A percentile compares a stretch with the other conserved stretches of the same genome.
phyloP scores from a whole-genome alignment of 2,888 invertebrate species.

The Aleiodes leptofemur region DNA sequence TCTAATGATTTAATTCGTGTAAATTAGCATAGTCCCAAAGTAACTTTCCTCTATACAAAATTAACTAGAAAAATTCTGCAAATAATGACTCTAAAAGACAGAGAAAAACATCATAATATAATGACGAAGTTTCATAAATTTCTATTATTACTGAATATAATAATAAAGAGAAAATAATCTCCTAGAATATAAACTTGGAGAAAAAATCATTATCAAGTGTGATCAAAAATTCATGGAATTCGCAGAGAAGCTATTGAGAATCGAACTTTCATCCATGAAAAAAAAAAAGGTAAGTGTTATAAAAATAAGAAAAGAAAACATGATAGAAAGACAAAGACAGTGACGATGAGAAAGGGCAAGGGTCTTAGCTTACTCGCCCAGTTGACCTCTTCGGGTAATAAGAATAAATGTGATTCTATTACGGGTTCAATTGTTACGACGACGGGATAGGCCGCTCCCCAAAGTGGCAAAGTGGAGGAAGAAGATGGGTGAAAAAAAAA shows the following conservation, averaged over 20 bases:
- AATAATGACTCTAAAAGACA: not conserved
- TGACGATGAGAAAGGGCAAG: conserved; percentile 40
- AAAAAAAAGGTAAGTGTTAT: conserved; percentile 39
- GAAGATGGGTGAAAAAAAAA: conserved; percentile 36
- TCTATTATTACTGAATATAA: too few relatives aligned
- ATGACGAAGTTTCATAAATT: too few relatives aligned
- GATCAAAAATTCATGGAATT: conserved; percentile 35
- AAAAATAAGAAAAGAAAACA: conserved; percentile 52
- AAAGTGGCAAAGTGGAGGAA: conserved; percentile 45
- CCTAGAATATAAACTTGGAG: too few relatives aligned
- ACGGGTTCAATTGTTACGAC: conserved; percentile 74
- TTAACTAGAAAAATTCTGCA: conserved; percentile 30
- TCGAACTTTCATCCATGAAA: conserved; percentile 45
- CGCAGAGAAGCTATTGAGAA: conserved; percentile 6
- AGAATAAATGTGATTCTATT: conserved; percentile 76
- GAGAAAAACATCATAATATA: not conserved
- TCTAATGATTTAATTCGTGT: conserved; percentile 66
- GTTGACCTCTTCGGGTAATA: conserved; percentile 74
- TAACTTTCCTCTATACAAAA: conserved; percentile 41
- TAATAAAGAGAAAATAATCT: too few relatives aligned
- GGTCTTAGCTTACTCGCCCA: conserved; percentile 53
- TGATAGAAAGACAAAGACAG: conserved; percentile 45
- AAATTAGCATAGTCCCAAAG: conserved; percentile 65
- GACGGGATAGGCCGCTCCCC: conserved; percentile 61
- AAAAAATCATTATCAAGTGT: conserved; percentile 38